Evolutionary conservation across 2,888 invertebrate species (phyloP), one percentile per base, ranked within the genome.

Genomic region (Drosophila colorata): DNA sequence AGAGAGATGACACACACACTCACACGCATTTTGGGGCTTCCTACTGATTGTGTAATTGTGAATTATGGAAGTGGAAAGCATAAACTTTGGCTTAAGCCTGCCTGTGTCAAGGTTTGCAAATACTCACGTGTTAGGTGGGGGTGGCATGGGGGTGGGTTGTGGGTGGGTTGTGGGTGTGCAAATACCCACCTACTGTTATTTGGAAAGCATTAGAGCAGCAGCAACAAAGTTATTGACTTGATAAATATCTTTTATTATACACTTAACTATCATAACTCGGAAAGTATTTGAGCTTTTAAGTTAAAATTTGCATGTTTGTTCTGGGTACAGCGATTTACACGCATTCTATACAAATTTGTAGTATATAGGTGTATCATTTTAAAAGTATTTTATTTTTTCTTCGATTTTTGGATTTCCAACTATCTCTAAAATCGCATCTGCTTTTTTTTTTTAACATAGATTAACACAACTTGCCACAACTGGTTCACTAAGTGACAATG

Each of bases 391-490:
- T 4, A 28, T 7, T 8, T 28, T 7, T 28, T 8, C 8, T 7
- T 0, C 25, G 7, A 6, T 25, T 5, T 25, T 5, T 25, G 25
- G 4, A 0, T 28, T 11, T 20, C 20, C 18, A 70, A 51, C 3
- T 70, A 20, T 46, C 48, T 51, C 2, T 7, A 31, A 70, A 14
- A 4, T 14, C 1, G 23, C 14, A 28, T 8, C 23, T 18, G 4
- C 3, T 47, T 55, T 18, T 44, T 52, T 47, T 44, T 48, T 47
- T 11, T 11, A 31, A 31, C 11, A 35, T 46, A 80, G 80, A 70
- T 69, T 80, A 76, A 70, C 80, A 52, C 80, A 82, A 55, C 56
- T 80, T 61, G 80, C 69, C 68, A 75, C 72, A 75, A 75, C 61
- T 52, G 72, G 77, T 63, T 58, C 80, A 58, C 43, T 79, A 6